Evolutionary conservation across 2,113 vertebrate genomes (phyloP), one percentile per base, ranked within the genome.

Genomic region (Callospermophilus lateralis): DNA sequence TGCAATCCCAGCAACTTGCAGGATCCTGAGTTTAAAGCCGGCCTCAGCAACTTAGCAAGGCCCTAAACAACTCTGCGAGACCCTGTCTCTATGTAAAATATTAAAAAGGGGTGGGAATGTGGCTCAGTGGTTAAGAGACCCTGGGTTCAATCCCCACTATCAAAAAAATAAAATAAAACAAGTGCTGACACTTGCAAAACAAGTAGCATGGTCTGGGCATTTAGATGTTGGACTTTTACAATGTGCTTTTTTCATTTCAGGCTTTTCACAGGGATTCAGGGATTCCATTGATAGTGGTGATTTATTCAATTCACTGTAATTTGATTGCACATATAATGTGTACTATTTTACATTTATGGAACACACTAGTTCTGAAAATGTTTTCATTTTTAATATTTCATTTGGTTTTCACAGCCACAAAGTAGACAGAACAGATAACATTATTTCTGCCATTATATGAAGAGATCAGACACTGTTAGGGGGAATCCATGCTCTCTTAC

Each of bases 311-410:
- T 79, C 22, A 53, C 28, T 73, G 8, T 42, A 26, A 22, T 85
- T 94, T n/a, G 53, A 24, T n/a, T 84, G 4, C 39, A 53, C 2
- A 3, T 8, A 17, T 7, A 42, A 32, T 77, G 68, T 37, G 3
- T 70, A 6, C 32, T 72, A 20, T 77, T 85, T 89, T 85, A 63
- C 34, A 39, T 79, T 72, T 79, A 9, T 84, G 72, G 65, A 81
- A 24, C 45, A 74, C 8, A 19, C n/a, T 42, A 81, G 30, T 63
- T 63, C 83, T 65, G 28, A 84, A 74, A 80, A 63, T 42, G 6
- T 70, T 88, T 78, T 93, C 58, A 58, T 42, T 87, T 74, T 84
- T 73, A 70, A 1, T 72, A 42, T 94, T 90, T 85, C 58, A 10
- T 72, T 88, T 85, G 51, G 10, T 88, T 74, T 78, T 89, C 78